These are phyloP conservation scores for Castor canadensis DNA, from an alignment of 2,113 vertebrate species.

Conservation along the genomic window DNA sequence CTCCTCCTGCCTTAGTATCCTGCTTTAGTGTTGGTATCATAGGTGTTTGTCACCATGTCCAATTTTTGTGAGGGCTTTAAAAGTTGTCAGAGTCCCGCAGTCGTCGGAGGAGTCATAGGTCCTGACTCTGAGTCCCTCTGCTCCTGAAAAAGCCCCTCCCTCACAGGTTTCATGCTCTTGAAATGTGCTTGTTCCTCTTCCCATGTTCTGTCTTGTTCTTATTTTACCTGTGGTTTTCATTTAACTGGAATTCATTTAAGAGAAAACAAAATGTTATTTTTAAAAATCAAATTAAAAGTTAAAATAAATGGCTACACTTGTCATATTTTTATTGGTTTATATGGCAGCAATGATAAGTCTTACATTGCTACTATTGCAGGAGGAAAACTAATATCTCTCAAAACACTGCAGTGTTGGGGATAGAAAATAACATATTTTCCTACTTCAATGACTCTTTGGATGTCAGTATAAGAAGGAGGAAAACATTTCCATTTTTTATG, in stretches of 20 bases:
- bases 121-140: neutral
- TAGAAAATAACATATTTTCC: neutral
- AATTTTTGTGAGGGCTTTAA: neutral
- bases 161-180: too few species aligned
- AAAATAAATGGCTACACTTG: neutral
- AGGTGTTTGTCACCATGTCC: too few species aligned
- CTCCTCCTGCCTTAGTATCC: too few species aligned
- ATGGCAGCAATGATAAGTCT: neutral
- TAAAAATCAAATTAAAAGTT: neutral
- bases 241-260: neutral
- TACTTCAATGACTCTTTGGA: neutral
- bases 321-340: neutral
- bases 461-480: neutral
- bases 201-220: neutral
- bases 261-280: neutral
- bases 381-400: neutral
- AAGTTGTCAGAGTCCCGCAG: rapidly evolving
- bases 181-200: rapidly evolving
- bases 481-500: neutral
- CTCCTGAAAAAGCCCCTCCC: rapidly evolving
- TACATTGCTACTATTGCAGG: neutral
- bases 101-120: neutral
- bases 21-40: too few species aligned
- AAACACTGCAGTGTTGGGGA: neutral
- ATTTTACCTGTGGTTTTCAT: neutral